Conservation (phyloP, 2,888 invertebrate genomes). For the Congeria kusceri region DNA sequence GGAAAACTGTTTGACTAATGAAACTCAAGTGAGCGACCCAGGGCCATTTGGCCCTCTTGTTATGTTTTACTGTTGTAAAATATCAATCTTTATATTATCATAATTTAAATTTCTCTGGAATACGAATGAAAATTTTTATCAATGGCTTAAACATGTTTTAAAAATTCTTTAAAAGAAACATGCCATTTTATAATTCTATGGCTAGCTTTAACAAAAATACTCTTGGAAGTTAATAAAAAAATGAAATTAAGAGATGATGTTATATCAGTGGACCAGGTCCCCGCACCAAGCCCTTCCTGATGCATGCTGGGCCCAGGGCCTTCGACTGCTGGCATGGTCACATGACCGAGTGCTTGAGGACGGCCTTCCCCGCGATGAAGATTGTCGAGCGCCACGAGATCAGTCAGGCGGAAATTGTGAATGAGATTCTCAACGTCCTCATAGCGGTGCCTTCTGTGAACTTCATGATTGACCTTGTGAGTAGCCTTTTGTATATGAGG, state of each 20-base stretch:
- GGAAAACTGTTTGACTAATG: no score
- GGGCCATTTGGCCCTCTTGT: no score
- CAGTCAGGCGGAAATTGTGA: slow-evolving; percentile 66
- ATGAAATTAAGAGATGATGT: neutral
- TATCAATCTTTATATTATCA: no score
- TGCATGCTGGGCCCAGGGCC: slow-evolving; percentile 79
- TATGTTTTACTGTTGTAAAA: no score
- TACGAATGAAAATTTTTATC: no score
- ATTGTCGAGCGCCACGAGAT: slow-evolving; percentile 53
- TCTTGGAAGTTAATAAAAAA: no score
- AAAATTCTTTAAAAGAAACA: no score
- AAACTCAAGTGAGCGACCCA: no score
- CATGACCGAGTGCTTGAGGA: slow-evolving; percentile 62
- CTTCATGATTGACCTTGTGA: slow-evolving; percentile 75
- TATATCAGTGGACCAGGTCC: slow-evolving; percentile 72
- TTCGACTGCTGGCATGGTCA: slow-evolving; percentile 74
- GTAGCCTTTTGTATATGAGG: slow-evolving; percentile 2
- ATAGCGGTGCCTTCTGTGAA: slow-evolving; percentile 80
- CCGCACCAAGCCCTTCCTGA: slow-evolving; percentile 77
- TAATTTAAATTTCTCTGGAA: no score
- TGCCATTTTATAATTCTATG: no score
- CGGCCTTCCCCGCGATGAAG: slow-evolving; percentile 65
- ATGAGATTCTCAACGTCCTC: slow-evolving; percentile 78
- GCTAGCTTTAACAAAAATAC: no score
- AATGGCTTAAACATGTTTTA: no score